Base-by-base conservation (phyloP, 2,888 invertebrate species). In the Phaedon cochleariae region DNA sequence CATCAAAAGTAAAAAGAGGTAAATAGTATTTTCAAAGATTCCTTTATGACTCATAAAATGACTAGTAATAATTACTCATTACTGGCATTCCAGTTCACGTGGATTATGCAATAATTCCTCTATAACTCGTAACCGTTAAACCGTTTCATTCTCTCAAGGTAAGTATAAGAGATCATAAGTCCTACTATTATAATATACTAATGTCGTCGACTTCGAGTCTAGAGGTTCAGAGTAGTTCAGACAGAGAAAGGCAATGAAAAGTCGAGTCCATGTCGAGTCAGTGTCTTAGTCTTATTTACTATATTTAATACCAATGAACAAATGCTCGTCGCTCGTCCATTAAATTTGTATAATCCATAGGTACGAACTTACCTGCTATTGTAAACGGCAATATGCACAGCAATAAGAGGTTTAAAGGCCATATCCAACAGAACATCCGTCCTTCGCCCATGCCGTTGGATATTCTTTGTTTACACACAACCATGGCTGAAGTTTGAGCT, bases 401-500 rank as follows among this genome's bases (percentile, higher is more conserved):
- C 55, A 68, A 55, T 46, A 59, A 37, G 37, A 70, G 46, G 59
- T 41, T 41, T 41, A 67, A 60, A 70, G 64, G 61, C 64, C 64
- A 64, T 65, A 64, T 57, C 57, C 57, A 57, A 15, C 18, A 48
- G 64, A 37, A 48, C 41, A 45, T 70, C 68, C 70, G 66, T 55
- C 69, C 64, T 46, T 60, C 65, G 60, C 67, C 72, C 72, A 71
- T 72, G 31, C 59, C 64, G 61, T 65, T 70, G 61, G 59, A 60
- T 59, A 68, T 71, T 67, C 73, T 68, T 68, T 67, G 67, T 70
- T 66, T 68, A 70, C 67, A 67, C 70, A 52, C 52, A 53, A 66
- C 57, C 65, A 67, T 70, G 51, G 65, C 49, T 67, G 45, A 57
- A 46, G 21, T 46, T 41, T 57, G 45, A 21, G 22, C 45, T 26